These are phyloP conservation scores for Anguilla anguilla DNA, from an alignment of 2,797 vertebrate genomes.

Conservation along the genomic window DNA sequence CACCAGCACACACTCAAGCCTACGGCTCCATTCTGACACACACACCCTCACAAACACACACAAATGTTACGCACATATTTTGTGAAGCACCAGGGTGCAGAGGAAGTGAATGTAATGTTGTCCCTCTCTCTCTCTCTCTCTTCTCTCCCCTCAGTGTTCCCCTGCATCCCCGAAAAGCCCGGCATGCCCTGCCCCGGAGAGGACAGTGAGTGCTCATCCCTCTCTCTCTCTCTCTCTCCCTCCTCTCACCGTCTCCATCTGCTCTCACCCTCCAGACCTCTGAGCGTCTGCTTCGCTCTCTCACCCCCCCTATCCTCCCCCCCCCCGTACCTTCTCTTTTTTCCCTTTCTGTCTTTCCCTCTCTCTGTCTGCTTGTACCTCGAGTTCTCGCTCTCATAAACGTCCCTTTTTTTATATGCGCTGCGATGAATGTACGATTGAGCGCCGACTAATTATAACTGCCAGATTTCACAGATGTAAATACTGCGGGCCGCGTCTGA, in stretches of 20 bases:
- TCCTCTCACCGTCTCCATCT: slow-evolving; percentile 11
- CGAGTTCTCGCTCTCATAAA: neutral
- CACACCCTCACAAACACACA: neutral
- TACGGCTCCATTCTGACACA: slow-evolving; percentile 58
- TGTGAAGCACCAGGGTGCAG: neutral
- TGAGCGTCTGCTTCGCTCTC: neutral
- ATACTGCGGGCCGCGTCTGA: neutral
- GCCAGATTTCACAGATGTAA: neutral
- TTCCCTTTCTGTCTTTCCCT: neutral
- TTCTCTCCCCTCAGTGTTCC: slow-evolving; percentile 81
- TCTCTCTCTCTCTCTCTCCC: neutral
- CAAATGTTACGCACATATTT: neutral
- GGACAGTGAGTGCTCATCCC: slow-evolving; percentile 85
- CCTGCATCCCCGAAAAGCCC: slow-evolving; percentile 92
- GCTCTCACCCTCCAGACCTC: neutral
- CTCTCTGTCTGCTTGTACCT: neutral
- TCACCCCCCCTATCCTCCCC: neutral
- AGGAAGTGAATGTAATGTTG: neutral
- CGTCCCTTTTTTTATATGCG: neutral
- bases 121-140: neutral
- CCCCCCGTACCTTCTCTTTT: neutral
- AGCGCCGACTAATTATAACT: neutral
- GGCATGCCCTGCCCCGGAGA: slow-evolving; percentile 98
- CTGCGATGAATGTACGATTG: neutral
- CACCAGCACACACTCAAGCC: neutral